Conservation (phyloP, 35 echinoderm and acorn worm genomes). For the Strongylocentrotus purpuratus region DNA sequence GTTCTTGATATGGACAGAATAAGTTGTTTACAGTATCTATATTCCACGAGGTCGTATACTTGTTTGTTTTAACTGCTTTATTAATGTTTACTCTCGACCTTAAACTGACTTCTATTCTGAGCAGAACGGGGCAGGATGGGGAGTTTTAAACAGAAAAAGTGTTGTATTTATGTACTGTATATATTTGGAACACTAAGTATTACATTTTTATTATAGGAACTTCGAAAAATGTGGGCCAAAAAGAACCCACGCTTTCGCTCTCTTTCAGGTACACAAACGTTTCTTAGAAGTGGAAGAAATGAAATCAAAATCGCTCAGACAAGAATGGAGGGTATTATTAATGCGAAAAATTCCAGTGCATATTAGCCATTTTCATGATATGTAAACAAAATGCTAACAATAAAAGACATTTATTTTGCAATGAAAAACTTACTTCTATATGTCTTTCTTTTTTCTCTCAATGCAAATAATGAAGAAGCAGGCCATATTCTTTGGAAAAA, state of each 20-base stretch:
- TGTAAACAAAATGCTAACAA: constrained; percentile 38
- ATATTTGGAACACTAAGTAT: too few relatives aligned
- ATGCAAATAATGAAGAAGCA: not conserved
- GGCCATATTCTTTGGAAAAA: not conserved
- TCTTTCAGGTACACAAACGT: not conserved
- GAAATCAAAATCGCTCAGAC: not conserved
- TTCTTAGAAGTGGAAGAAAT: not conserved
- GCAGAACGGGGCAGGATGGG: too few relatives aligned
- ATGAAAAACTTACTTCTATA: not conserved
- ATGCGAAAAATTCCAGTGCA: constrained; percentile 50
- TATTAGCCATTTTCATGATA: constrained; percentile 55
- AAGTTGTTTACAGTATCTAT: too few relatives aligned
- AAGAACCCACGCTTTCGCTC: not conserved
- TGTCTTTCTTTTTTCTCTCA: not conserved
- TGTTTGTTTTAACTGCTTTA: too few relatives aligned
- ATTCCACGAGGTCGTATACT: too few relatives aligned
- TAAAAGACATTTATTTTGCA: constrained; percentile 44
- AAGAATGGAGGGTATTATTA: not conserved
- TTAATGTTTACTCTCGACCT: too few relatives aligned
- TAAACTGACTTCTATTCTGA: too few relatives aligned
- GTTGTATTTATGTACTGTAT: too few relatives aligned
- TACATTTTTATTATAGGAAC: not conserved
- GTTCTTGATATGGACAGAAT: too few relatives aligned
- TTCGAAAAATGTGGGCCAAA: not conserved
- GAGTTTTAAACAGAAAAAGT: too few relatives aligned